Conservation (phyloP, 2,797 vertebrate genomes). For the Epinephelus coioides region DNA sequence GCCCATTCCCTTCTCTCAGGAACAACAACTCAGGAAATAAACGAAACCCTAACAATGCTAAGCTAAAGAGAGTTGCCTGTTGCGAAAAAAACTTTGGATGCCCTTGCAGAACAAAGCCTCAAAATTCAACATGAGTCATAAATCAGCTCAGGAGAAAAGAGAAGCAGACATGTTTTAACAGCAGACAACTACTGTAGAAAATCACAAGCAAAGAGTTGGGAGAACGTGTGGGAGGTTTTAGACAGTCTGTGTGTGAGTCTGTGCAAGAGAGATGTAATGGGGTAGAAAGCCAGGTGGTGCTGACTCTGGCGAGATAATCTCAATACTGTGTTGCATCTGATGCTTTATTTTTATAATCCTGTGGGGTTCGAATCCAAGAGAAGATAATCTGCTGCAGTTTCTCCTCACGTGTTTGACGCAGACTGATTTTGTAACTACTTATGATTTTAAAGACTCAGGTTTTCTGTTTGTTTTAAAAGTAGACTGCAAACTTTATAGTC, state of each 20-base stretch:
- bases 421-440: neutral
- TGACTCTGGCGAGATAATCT: conserved; percentile 7
- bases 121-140: neutral
- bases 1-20: neutral
- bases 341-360: neutral
- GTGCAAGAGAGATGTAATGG: neutral
- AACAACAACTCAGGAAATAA: neutral
- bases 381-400: neutral
- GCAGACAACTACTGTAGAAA: neutral
- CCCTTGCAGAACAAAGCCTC: neutral
- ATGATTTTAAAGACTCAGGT: neutral
- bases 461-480: neutral
- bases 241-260: neutral
- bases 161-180: neutral
- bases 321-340: neutral
- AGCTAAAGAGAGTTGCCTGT: neutral
- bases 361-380: neutral
- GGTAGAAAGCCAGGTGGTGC: neutral
- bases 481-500: neutral
- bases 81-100: neutral
- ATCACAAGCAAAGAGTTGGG: neutral
- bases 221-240: neutral
- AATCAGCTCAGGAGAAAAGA: neutral
- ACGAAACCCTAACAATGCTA: neutral
- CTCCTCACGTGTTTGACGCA: neutral